Evolutionary conservation across 2,797 vertebrate species (phyloP).

Genomic region (Alectoris magna): DNA sequence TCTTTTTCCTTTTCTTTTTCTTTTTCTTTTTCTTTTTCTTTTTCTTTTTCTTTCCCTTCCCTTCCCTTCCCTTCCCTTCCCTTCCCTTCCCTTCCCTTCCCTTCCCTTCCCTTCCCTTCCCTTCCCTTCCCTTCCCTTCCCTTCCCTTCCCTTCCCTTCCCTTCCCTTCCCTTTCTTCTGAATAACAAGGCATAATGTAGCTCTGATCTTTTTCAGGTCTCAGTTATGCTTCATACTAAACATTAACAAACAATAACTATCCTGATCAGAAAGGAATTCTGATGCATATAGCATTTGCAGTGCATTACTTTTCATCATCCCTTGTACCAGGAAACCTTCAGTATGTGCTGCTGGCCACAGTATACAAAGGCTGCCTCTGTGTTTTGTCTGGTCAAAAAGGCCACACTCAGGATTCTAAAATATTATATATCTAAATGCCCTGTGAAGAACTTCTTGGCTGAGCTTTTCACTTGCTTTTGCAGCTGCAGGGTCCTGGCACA

Average conservation of each 20-base stretch:
- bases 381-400: constrained; percentile 19
- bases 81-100: no score
- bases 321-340: background rate
- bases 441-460: background rate
- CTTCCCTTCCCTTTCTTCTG: no score
- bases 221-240: no score
- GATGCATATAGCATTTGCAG: background rate
- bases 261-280: background rate
- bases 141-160: no score
- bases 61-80: no score
- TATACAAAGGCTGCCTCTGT: background rate
- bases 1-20: no score
- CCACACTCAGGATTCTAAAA: background rate
- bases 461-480: constrained; percentile 15
- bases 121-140: no score
- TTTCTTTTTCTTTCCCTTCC: no score
- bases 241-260: background rate
- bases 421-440: background rate
- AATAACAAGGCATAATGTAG: no score
- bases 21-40: no score
- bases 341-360: background rate
- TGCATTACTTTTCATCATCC: background rate
- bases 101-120: no score
- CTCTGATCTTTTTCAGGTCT: no score
- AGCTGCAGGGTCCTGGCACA: constrained; percentile 37